Evolutionary conservation across 2,113 vertebrate genomes (phyloP), one percentile per base, ranked within the genome.

Genomic region (Gavialis gangeticus): DNA sequence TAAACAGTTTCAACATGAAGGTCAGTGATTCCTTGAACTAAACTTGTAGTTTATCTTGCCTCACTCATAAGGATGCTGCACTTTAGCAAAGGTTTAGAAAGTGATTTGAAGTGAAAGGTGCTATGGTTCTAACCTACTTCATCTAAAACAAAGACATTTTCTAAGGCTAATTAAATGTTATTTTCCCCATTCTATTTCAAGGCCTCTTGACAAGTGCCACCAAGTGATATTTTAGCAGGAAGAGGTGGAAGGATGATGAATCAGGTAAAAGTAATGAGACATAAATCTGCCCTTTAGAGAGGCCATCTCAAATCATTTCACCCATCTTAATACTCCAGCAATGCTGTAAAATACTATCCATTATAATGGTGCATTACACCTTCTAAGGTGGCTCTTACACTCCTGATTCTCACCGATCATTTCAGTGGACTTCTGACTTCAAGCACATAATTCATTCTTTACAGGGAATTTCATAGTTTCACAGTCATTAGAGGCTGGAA

Each of bases 261-360:
- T 95, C 92, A 94, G 87, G 79, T 11, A 59, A 64, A 91, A 88
- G 92, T 89, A 89, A 89, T 95, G 92, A 94, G 94, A 95, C 84
- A 82, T 82, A 96, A 90, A 89, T 69, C 75, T 88, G 88, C 25
- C 88, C 79, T 84, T 69, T 85, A 94, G 63, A 94, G 94, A 80
- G 9, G 87, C 95, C 94, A 93, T 95, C 92, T 87, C 76, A 90
- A 94, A 78, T 95, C 82, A 91, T 83, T 95, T 96, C 91, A 92
- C 93, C 90, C 79, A 82, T 91, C 82, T 58, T 1, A 3, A 91
- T 89, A 85, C 73, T 81, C 76, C 66, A 56, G 1, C 19, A 90
- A 63, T 28, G 86, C 77, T 87, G 82, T 79, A 82, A 88, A 88
- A 69, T 54, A 88, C 82, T 73, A 64, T 81, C 58, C 77, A 55